These are phyloP conservation scores for Hypercompe scribonia DNA, from an alignment of 2,888 invertebrate species.

Conservation along the genomic window DNA sequence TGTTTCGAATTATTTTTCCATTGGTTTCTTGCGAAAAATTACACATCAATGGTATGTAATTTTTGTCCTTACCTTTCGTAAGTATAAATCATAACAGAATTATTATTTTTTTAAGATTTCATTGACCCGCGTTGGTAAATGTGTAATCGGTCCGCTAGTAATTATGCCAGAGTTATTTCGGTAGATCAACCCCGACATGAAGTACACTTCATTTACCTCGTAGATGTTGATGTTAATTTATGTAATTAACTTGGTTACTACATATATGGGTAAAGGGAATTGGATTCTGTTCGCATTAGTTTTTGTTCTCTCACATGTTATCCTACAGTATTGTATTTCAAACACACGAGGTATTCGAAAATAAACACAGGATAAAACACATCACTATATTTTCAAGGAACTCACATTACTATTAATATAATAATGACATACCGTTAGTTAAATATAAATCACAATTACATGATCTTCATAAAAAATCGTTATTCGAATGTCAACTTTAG, in stretches of 20 bases:
- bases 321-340: conserved; percentile 42
- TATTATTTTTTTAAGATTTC: conserved; percentile 23
- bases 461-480: conserved; percentile 89
- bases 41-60: background rate
- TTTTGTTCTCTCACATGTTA: conserved; percentile 29
- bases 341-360: conserved; percentile 44
- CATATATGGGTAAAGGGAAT: conserved; percentile 29
- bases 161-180: conserved; percentile 71
- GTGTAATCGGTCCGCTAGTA: conserved; percentile 40
- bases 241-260: conserved; percentile 32
- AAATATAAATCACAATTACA: conserved; percentile 89
- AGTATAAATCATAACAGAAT: background rate
- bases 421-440: conserved; percentile 52
- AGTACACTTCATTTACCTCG: conserved; percentile 27
- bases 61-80: background rate
- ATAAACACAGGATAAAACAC: conserved; percentile 52
- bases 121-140: conserved; percentile 36
- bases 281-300: conserved; percentile 34
- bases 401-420: conserved; percentile 37
- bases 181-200: conserved; percentile 63
- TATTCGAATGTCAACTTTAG: conserved; percentile 89
- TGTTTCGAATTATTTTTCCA: background rate
- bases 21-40: background rate
- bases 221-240: conserved; percentile 28
- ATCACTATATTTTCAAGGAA: conserved; percentile 45